A percentile compares a stretch with the other conserved stretches of the same genome.
Evolutionary conservation across 2,113 vertebrate genomes (phyloP).

Genomic region (Semnornis frantzii): DNA sequence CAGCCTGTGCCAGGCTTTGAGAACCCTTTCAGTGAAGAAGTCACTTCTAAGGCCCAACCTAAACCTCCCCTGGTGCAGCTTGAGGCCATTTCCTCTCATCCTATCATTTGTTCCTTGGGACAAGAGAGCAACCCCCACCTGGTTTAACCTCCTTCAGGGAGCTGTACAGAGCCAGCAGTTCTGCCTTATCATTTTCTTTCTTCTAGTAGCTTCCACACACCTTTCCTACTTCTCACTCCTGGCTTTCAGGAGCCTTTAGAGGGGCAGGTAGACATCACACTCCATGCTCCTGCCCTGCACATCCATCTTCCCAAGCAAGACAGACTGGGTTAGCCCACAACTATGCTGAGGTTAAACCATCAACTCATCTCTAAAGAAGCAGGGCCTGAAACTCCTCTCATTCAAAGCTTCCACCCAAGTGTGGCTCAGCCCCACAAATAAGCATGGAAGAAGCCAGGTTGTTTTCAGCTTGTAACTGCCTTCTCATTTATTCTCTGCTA

Average conservation of each 20-base stretch:
- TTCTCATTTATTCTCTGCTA: neutral
- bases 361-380: neutral
- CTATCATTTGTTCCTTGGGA: no score
- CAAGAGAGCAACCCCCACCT: no score
- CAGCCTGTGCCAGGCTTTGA: no score
- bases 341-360: accelerated
- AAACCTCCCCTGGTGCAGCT: no score
- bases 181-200: accelerated
- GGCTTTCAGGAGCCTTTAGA: neutral
- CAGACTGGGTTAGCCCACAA: neutral
- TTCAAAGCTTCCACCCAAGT: neutral
- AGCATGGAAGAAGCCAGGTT: neutral
- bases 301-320: neutral
- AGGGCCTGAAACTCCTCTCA: neutral
- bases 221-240: neutral
- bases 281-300: neutral
- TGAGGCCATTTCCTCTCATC: no score
- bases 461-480: neutral
- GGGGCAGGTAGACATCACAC: neutral
- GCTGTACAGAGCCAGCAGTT: no score
- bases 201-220: neutral
- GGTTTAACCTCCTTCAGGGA: no score
- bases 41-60: no score
- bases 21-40: no score
- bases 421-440: neutral